Evolutionary conservation across 2,888 invertebrate species (phyloP).

Genomic region (Lithophane leautieri): DNA sequence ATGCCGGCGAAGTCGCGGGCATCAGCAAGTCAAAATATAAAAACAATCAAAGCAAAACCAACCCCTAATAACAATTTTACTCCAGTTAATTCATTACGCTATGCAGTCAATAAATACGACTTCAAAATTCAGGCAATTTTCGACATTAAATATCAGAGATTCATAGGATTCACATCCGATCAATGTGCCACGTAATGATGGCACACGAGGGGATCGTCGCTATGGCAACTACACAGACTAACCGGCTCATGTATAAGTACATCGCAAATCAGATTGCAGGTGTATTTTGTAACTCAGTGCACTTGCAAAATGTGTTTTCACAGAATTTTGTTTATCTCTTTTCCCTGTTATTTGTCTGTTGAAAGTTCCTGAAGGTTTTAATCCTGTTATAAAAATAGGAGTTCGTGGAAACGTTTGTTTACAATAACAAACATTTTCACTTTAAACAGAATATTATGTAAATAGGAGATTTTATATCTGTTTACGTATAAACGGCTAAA

Average conservation of each 20-base stretch:
- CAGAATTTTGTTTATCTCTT: neutral
- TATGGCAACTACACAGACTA: slow-evolving; percentile 52
- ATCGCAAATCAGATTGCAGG: slow-evolving; percentile 12
- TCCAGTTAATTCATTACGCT: too few species aligned
- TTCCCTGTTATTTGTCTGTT: neutral
- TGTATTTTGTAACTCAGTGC: slow-evolving; percentile 19
- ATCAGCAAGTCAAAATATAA: too few species aligned
- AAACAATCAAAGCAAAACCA: neutral
- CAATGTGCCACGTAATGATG: slow-evolving; percentile 32
- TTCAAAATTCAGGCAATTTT: slow-evolving; percentile 23
- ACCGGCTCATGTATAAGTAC: slow-evolving; percentile 28
- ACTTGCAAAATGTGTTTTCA: slow-evolving; percentile 13
- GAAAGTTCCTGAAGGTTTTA: neutral
- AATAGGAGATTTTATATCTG: too few species aligned
- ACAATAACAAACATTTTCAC: neutral
- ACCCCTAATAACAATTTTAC: neutral
- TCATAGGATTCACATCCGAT: slow-evolving; percentile 26
- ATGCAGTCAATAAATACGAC: slow-evolving; percentile 15
- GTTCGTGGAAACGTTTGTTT: neutral
- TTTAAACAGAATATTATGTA: too few species aligned
- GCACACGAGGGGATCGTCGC: slow-evolving; percentile 48
- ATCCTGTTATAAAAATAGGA: neutral
- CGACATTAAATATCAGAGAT: slow-evolving; percentile 16
- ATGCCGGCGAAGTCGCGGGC: too few species aligned
- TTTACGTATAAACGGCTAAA: too few species aligned